Evolutionary conservation across 2,113 vertebrate species (phyloP), one percentile per base, ranked within the genome.

Genomic region (Echinops telfairi): DNA sequence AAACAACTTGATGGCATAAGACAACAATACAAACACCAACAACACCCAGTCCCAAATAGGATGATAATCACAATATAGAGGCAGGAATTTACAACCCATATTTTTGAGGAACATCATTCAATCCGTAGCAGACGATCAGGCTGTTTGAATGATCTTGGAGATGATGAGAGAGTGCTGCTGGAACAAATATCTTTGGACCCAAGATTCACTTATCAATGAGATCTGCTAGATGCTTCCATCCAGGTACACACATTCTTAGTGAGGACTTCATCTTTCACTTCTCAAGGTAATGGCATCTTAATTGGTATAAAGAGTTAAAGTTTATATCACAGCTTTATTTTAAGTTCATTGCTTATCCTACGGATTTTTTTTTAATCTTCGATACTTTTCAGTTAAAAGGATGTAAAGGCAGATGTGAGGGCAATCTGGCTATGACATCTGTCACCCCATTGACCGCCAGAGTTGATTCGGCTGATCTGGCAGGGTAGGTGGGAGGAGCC

Each of bases 291-390:
- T 68, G 40, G 12, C 58, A 53, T 57, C 40, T 83, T 96, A 77
- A 93, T 94, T 86, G 92, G 89, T 31, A 83, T 94, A 80, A 75
- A 81, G 4, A 12, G 29, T 93, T 89, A 89, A 47, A 33, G 38
- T 91, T 90, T 90, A 29, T 58, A 87, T 82, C 38, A 86, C 91
- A 92, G 36, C 78, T 93, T 94, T 90, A 22, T 47, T 47, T 93
- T 16, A 68, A 88, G 82, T 90, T 36, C 83, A 86, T 95, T 92
- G 83, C 66, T 96, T 80, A 81, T 85, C 57, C 90, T 92, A 92
- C 94, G 89, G 88, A 93, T 83, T 95, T 90, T 77, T 77, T 66
- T 40, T 40, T 40, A 40, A 40, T 7, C 83, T 33, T 89, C 47
- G 31, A 76, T 9, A 40, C 10, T 38, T 70, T 93, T 23, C 57